Base-by-base conservation (phyloP, 2,888 invertebrate genomes). In the Dynastes grantii region DNA sequence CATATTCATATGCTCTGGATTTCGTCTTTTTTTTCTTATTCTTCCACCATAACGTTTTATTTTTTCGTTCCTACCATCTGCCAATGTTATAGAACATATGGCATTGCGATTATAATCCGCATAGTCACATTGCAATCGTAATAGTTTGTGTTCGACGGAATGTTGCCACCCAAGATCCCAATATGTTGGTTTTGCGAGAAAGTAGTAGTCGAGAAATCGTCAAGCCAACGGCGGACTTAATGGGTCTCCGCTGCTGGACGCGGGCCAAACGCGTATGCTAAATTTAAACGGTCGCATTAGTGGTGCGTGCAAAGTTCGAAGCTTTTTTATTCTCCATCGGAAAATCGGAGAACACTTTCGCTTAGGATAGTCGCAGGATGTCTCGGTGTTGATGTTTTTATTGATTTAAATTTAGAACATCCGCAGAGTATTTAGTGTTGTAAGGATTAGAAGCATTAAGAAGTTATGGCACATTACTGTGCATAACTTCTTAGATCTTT, bases 211-310 rank as follows among this genome's bases (percentile, higher is more conserved):
- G 45, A 11, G 45, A 8, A 45, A 11, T 45, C 45, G 45, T 45
- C 8, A 45, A 45, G 45, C 11, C 45, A 11, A 55, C 22, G 55
- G 55, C n/a, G 55, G 11, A 16, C 55, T 6, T 22, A 22, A 55
- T 8, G 55, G 16, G 61, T 61, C 8, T 9, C 27, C 22, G 22
- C 22, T 11, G 8, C 61, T 61, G 61, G 61, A 22, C 61, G 27
- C 8, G 27, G 11, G 61, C 61, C 61, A 61, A 61, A 61, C 29
- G 11, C 11, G 61, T 6, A 27, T n/a, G 16, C 61, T 61, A 61
- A 16, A 61, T 61, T 61, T 61, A 61, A 61, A 61, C 61, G 61
- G 22, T 16, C 16, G 53, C 53, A 16, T 55, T 55, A 55, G 53
- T 16, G 16, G 61, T 22, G 29, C 61, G 61, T 61, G 61, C 61